phyloP scores from a whole-genome alignment of 2,797 vertebrate species.

The Rhyacichthys aspro region DNA sequence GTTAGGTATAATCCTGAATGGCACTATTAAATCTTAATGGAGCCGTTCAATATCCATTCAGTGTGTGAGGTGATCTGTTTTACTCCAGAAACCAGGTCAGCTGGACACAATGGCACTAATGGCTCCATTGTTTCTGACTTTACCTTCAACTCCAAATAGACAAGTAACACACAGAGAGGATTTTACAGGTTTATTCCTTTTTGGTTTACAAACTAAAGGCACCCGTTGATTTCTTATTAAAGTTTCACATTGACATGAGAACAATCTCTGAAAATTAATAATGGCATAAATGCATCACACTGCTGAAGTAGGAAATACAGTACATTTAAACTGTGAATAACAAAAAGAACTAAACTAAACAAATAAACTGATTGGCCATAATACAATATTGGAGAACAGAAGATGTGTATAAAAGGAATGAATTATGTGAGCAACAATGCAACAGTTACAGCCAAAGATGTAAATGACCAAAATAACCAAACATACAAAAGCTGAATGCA shows the following conservation, averaged over 20 bases:
- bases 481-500: too few species aligned
- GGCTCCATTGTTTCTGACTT: constrained; percentile 2
- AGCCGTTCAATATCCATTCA: constrained; percentile 34
- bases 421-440: neutral
- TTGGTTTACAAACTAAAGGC: constrained; percentile 95
- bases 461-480: neutral
- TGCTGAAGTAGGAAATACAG: too few species aligned
- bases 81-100: constrained; percentile 51
- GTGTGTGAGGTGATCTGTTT: constrained; percentile 22
- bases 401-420: too few species aligned
- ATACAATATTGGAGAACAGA: too few species aligned
- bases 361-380: too few species aligned
- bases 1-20: constrained; percentile 40
- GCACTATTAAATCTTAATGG: constrained; percentile 55
- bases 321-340: too few species aligned
- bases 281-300: too few species aligned
- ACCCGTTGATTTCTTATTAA: constrained; percentile 78
- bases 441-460: constrained; percentile 14
- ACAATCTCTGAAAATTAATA: constrained; percentile 19
- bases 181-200: constrained; percentile 76
- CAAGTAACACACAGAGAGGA: constrained; percentile 19
- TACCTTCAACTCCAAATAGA: neutral
- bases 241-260: constrained; percentile 63
- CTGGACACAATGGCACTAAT: constrained; percentile 29
- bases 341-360: too few species aligned